Evolutionary conservation across 2,113 vertebrate species (phyloP).

Genomic region (Athene noctua): DNA sequence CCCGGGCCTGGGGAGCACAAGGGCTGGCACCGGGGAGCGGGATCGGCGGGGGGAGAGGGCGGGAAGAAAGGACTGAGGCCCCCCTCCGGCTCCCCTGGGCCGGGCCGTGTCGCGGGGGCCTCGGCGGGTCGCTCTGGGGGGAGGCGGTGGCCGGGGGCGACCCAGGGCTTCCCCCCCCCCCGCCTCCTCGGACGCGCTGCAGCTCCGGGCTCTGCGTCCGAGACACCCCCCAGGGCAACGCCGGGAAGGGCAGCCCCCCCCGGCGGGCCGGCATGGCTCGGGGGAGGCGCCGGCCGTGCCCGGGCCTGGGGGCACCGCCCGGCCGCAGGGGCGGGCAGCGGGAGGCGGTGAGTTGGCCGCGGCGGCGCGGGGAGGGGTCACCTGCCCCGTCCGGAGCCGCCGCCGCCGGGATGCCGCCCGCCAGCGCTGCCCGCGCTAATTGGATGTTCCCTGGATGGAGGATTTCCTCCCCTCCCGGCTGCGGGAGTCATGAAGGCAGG

Average conservation of each 20-base stretch:
- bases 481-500: constrained; percentile 42
- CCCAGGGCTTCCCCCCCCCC: background rate
- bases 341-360: background rate
- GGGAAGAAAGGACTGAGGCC: background rate
- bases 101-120: background rate
- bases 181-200: background rate
- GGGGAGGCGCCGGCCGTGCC: background rate
- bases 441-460: constrained; percentile 45
- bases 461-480: background rate
- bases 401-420: constrained; percentile 9
- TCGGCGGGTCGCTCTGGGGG: background rate
- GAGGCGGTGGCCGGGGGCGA: background rate
- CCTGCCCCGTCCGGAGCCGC: background rate
- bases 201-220: background rate
- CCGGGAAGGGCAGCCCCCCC: background rate
- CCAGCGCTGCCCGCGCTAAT: background rate
- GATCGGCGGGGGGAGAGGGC: background rate
- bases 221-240: background rate
- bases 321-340: background rate
- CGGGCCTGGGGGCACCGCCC: background rate
- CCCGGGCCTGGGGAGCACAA: rapidly evolving
- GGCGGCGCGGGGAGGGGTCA: background rate
- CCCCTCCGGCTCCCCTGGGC: background rate
- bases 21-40: background rate
- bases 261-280: background rate